These are phyloP conservation scores for Ancistrus triradiatus DNA, from an alignment of 2,113 vertebrate species.

Conservation along the genomic window DNA sequence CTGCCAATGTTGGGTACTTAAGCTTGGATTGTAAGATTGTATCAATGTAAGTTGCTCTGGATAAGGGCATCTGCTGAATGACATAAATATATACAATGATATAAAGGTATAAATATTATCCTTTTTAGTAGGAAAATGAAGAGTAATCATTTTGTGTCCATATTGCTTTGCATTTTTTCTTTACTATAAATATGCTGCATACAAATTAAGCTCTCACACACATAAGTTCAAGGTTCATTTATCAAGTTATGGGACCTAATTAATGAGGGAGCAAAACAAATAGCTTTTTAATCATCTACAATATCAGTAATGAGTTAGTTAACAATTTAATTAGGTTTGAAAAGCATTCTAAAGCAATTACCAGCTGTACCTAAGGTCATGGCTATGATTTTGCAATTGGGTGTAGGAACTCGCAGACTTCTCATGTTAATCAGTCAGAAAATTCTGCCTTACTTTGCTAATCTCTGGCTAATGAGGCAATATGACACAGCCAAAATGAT, in stretches of 20 bases:
- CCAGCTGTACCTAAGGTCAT: constrained; percentile 20
- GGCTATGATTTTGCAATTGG: constrained; percentile 11
- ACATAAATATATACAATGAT: too few species aligned
- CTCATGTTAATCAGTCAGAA: background rate
- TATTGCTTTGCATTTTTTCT: too few species aligned
- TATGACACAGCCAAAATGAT: background rate
- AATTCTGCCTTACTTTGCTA: background rate
- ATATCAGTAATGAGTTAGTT: constrained; percentile 31
- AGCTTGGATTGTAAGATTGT: too few species aligned
- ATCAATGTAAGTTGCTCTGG: too few species aligned
- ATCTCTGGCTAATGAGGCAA: constrained; percentile 2
- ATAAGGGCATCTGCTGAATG: too few species aligned
- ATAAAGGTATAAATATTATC: too few species aligned
- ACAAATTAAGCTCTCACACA: constrained; percentile 16
- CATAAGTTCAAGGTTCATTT: constrained; percentile 27
- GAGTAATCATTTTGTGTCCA: too few species aligned
- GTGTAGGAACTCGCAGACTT: constrained; percentile 1
- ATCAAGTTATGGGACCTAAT: constrained; percentile 29
- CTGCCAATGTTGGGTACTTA: too few species aligned
- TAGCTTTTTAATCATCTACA: constrained; percentile 40
- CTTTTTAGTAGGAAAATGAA: background rate
- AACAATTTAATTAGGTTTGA: constrained; percentile 39
- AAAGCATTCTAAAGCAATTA: constrained; percentile 29
- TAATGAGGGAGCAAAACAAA: constrained; percentile 33
- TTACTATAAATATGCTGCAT: background rate